phyloP scores from a whole-genome alignment of 2,888 invertebrate genomes.

The Theodoxus fluviatilis region DNA sequence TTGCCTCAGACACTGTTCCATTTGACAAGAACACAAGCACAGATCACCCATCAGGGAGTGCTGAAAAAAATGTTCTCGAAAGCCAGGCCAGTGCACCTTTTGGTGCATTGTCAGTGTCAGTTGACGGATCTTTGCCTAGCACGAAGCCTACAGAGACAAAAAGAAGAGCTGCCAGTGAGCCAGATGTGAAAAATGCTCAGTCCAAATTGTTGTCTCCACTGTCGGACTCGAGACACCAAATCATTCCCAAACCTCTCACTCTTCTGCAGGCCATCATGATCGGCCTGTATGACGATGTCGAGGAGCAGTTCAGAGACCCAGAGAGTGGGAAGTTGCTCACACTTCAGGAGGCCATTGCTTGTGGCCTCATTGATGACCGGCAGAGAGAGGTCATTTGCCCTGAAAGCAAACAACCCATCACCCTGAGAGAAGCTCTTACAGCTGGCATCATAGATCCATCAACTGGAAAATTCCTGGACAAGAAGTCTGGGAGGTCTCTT shows the following conservation, averaged over 20 bases:
- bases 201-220: too few relatives aligned
- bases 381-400: constrained; percentile 35
- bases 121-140: too few relatives aligned
- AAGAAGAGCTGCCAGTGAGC: too few relatives aligned
- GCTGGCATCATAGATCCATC: constrained; percentile 52
- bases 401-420: constrained; percentile 72
- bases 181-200: too few relatives aligned
- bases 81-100: too few relatives aligned
- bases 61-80: too few relatives aligned
- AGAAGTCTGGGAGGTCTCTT: constrained; percentile 69
- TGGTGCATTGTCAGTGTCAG: too few relatives aligned
- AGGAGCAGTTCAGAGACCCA: constrained; percentile 83
- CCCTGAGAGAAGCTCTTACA: constrained; percentile 80
- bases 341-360: constrained; percentile 82
- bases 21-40: too few relatives aligned
- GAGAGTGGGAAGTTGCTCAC: constrained; percentile 80
- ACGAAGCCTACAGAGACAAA: too few relatives aligned
- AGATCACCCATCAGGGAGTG: too few relatives aligned
- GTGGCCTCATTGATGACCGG: constrained; percentile 71
- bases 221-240: too few relatives aligned
- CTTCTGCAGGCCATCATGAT: constrained; percentile 49
- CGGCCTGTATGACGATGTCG: constrained; percentile 61
- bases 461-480: constrained; percentile 70
- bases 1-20: too few relatives aligned
- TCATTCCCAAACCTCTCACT: constrained; percentile 40